Evolutionary conservation across 2,888 invertebrate species (phyloP), one percentile per base, ranked within the genome.

Genomic region (Drosophila koepferae): DNA sequence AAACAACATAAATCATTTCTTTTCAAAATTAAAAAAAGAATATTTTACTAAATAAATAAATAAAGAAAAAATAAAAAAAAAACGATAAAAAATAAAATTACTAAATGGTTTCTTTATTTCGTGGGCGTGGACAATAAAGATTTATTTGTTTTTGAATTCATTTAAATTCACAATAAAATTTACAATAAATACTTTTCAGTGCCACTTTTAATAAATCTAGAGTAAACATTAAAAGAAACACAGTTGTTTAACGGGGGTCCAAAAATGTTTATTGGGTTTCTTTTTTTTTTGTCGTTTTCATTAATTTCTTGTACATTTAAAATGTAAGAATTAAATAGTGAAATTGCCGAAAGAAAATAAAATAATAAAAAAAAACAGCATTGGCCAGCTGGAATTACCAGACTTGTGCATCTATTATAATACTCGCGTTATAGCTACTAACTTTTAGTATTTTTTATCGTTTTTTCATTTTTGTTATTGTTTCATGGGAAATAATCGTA

Each of bases 1-100:
- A 74, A 74, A 58, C 43, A 72, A 62, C 69, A 63, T 72, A 85
- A 72, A 74, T 77, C 59, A 76, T 85, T 82, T 82, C 80, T 81
- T 76, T 81, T 78, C 77, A 76, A 80, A 79, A 74, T 67, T 72
- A 34, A 18, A 72, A 79, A 65, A 78, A 71, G 62, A 84, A 76
- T 91, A 90, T 89, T 91, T 90, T 91, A 90, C 90, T 91, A 89
- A 90, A 88, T 89, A 82, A 82, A 86, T 80, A 86, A 75, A 81
- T 68, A 78, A 78, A 74, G 77, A 74, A 80, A 80, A 77, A 80
- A 72, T 78, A 73, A 70, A 84, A 74, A 71, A 84, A 86, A 87
- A 87, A 80, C 63, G 61, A 83, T 80, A 86, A 83, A 86, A 78
- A 75, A 67, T 54, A 58, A 80, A 75, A 56, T 36, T 36, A 3